Evolutionary conservation across 2,888 invertebrate species (phyloP).

Genomic region (Xestobium rufovillosum): DNA sequence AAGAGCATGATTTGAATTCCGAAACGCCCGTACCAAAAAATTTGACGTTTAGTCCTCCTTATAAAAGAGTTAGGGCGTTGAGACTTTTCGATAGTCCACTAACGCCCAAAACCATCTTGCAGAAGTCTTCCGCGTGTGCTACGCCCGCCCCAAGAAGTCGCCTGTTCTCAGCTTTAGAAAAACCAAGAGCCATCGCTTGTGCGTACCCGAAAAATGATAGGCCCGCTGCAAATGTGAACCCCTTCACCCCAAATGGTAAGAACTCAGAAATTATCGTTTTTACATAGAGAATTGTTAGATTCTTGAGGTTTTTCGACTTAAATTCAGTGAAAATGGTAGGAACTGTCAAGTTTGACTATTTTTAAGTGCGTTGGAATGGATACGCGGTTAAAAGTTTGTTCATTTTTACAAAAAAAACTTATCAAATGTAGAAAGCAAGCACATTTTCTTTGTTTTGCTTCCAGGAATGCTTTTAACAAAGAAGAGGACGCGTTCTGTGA

Average conservation of each 20-base stretch:
- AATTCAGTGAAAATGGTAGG: no score
- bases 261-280: no score
- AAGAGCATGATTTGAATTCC: slow-evolving; percentile 26
- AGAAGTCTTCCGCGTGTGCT: slow-evolving; percentile 57
- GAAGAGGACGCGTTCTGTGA: slow-evolving; percentile 59
- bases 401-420: no score
- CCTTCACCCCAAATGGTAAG: slow-evolving; percentile 73
- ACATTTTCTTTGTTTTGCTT: no score
- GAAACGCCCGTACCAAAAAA: slow-evolving; percentile 32
- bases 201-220: slow-evolving; percentile 43
- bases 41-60: slow-evolving; percentile 50
- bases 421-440: no score
- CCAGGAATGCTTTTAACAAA: slow-evolving; percentile 59
- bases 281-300: no score
- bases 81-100: slow-evolving; percentile 79
- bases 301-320: no score
- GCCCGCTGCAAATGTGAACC: slow-evolving; percentile 72
- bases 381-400: no score
- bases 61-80: slow-evolving; percentile 50
- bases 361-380: no score
- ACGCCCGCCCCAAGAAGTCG: slow-evolving; percentile 48
- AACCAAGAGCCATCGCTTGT: slow-evolving; percentile 38
- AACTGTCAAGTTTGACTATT: no score
- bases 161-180: slow-evolving; percentile 45
- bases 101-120: slow-evolving; percentile 75